These are phyloP conservation scores for Chydorus sphaericus DNA, from an alignment of 2,888 invertebrate species.

Conservation along the genomic window DNA sequence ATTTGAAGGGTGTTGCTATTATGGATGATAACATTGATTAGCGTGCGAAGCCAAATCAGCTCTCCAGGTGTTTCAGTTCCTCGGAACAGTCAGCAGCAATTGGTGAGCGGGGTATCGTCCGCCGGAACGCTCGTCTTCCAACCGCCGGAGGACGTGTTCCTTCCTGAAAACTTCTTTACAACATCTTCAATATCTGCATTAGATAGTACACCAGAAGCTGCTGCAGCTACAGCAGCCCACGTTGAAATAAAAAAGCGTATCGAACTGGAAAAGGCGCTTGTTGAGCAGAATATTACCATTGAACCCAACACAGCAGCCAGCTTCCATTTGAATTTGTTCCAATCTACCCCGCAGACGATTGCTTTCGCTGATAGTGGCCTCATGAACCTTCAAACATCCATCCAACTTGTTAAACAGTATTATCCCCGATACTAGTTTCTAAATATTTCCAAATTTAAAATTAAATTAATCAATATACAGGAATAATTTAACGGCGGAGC, in stretches of 20 bases:
- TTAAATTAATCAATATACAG: neutral
- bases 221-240: too few relatives aligned
- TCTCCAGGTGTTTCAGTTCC: too few relatives aligned
- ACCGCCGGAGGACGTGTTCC: slow-evolving; percentile 26
- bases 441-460: neutral
- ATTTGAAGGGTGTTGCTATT: too few relatives aligned
- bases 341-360: slow-evolving; percentile 27
- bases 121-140: slow-evolving; percentile 9
- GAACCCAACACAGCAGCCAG: slow-evolving; percentile 27
- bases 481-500: slow-evolving; percentile 25
- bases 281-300: slow-evolving; percentile 18
- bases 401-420: slow-evolving; percentile 29
- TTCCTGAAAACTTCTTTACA: too few relatives aligned
- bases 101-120: slow-evolving; percentile 24
- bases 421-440: slow-evolving; percentile 14
- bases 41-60: too few relatives aligned
- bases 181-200: too few relatives aligned
- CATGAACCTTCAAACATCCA: slow-evolving; percentile 28
- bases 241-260: too few relatives aligned
- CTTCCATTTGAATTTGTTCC: slow-evolving; percentile 29
- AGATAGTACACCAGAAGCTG: too few relatives aligned
- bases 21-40: too few relatives aligned
- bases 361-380: slow-evolving; percentile 28
- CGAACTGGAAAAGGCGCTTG: slow-evolving; percentile 18
- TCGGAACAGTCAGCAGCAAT: too few relatives aligned